Evolutionary conservation across 2,113 vertebrate species (phyloP), one percentile per base, ranked within the genome.

Genomic region (Catharus fuscescens): DNA sequence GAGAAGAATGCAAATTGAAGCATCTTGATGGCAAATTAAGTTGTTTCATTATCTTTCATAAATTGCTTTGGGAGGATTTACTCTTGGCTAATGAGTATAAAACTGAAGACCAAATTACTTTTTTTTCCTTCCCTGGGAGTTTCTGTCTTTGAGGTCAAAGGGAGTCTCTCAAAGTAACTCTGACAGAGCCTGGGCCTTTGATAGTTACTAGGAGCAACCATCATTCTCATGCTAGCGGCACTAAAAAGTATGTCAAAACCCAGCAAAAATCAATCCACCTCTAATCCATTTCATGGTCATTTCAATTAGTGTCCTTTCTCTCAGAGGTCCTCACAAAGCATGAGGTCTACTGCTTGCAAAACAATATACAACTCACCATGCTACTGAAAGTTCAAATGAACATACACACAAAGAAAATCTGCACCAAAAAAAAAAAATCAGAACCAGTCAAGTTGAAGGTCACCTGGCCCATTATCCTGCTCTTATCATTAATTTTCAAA

Each of bases 31-130:
- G 88, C 79, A 96, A 96, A 96, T 96, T 95, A 96, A 88, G 85
- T 86, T 94, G 85, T 93, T 97, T 94, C 85, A 88, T 96, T 97
- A 96, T 92, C 92, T 80, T 92, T 92, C 92, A 95, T 93, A 94
- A 95, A 95, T 97, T 96, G 92, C 82, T 95, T 90, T 90, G 86
- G 87, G 87, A 96, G 66, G 60, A 94, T 84, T 95, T 82, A 83
- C 19, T 95, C 47, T 92, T 61, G 23, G 52, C 44, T 96, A 96
- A 94, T 96, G 56, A 97, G 47, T 56, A 56, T 78, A 93, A 88
- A 80, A 90, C 74, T 67, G 40, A 92, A 84, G 64, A 83, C 31
- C 2, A 10, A 80, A 85, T 48, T 94, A 45, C 10, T 10, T 54
- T 67, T 72, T 83, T 81, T 45, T 40, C 12, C 32, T 69, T 73